Conservation (phyloP, 2,797 vertebrate species). For the Apogon hyalosoma region DNA sequence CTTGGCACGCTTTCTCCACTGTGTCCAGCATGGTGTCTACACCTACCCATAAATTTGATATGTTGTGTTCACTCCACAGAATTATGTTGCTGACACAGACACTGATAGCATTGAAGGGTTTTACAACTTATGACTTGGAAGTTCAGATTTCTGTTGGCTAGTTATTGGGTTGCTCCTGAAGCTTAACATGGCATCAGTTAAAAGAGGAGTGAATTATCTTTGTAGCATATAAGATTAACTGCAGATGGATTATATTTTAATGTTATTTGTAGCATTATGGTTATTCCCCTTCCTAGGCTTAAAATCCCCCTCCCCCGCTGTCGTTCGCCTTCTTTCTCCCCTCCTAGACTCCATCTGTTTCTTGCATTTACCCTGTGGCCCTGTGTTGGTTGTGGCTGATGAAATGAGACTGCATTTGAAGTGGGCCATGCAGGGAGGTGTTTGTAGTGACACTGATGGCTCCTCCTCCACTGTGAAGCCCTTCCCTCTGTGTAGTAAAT, state of each 20-base stretch:
- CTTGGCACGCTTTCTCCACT: constrained; percentile 51
- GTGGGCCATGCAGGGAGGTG: constrained; percentile 69
- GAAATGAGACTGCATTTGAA: constrained; percentile 75
- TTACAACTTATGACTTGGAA: constrained; percentile 43
- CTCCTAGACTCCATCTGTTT: constrained; percentile 75
- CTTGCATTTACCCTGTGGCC: constrained; percentile 73
- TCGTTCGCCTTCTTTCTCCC: constrained; percentile 39
- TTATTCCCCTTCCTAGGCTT: constrained; percentile 22
- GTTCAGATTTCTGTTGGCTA: constrained; percentile 46
- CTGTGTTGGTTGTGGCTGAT: constrained; percentile 66
- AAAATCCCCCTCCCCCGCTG: constrained; percentile 32
- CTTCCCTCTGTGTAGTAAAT: constrained; percentile 47
- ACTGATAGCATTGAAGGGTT: constrained; percentile 32
- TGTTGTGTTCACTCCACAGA: constrained; percentile 41
- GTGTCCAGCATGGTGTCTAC: constrained; percentile 52
- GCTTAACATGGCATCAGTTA: constrained; percentile 10
- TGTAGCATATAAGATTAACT: constrained; percentile 14
- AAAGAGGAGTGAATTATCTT: constrained; percentile 11
- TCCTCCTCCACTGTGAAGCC: constrained; percentile 58
- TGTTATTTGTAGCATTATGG: constrained; percentile 13
- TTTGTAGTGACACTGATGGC: constrained; percentile 69
- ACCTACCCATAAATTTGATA: constrained; percentile 59
- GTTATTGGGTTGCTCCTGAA: constrained; percentile 38
- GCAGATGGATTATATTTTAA: constrained; percentile 31
- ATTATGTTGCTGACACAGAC: constrained; percentile 40